Base-by-base conservation (phyloP, 2,113 vertebrate genomes). In the Misgurnus anguillicaudatus region DNA sequence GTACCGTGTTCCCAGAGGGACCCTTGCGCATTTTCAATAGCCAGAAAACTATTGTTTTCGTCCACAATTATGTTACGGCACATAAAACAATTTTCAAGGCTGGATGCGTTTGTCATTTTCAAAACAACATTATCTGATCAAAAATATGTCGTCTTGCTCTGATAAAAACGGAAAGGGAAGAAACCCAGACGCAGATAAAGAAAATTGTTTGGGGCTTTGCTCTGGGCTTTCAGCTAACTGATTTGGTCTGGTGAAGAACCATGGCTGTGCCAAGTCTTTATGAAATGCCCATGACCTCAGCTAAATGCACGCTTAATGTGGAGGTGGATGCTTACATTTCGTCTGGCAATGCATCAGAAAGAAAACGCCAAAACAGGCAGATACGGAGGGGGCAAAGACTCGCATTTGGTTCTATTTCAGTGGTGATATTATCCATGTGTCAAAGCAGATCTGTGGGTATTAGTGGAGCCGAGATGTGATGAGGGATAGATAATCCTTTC, bases 71-170 rank as follows among this genome's bases (percentile, higher is more conserved):
- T 55, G 62, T 74, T 66, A 65, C 24, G 47, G 21, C 13, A 57
- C 48, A 64, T 69, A 65, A 75, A 75, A 74, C 47, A 63, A 69
- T 81, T 78, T 78, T 75, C 64, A 84, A 74, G 75, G 55, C 71
- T 78, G 75, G 38, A 51, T 65, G 70, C 17, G 7, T 69, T 48
- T 78, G 75, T 74, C 61, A 70, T 73, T 80, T 82, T 73, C 72
- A 79, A 77, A 73, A 82, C 73, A 82, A 74, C 31, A 64, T 78
- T 78, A 83, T 85, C 75, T 72, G 81, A 80, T 80, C 58, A 72
- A 57, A 66, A 70, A 78, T 62, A 75, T 68, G 39, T 63, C 61
- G 63, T 14, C 58, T 71, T 39, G n/a, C 36, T 14, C 41, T 10
- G 62, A 72, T 41, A 76, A 47, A 75, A 55, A 53, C 16, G 38